These are phyloP conservation scores for Nansenia antarctica DNA, from an alignment of 2,113 vertebrate species.

Conservation along the genomic window DNA sequence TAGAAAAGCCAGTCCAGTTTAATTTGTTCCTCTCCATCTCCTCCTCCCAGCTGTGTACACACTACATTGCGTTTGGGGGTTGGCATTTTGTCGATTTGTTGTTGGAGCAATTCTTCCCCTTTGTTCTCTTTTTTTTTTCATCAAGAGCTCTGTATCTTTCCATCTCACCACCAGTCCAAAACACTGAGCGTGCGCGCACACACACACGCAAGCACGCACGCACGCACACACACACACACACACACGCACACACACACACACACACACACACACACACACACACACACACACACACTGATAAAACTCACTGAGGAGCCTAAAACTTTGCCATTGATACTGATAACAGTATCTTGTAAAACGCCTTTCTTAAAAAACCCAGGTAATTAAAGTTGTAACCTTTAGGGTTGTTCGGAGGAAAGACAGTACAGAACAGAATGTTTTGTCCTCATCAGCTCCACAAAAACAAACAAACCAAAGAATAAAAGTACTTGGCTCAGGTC, in stretches of 20 bases:
- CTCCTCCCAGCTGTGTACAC: neutral
- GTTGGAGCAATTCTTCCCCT: constrained; percentile 29
- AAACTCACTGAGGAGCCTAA: no score
- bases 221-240: constrained; percentile 2
- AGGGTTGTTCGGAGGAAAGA: no score
- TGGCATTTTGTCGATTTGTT: constrained; percentile 53
- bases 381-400: no score
- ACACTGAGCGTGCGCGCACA: constrained; percentile 7
- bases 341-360: no score
- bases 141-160: constrained; percentile 37
- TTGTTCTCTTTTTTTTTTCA: constrained; percentile 32
- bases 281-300: constrained; percentile 2
- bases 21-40: constrained; percentile 39
- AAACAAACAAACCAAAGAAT: no score
- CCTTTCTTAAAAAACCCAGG: no score
- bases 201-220: no score
- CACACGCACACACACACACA: neutral
- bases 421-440: no score
- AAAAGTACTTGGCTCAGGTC: no score
- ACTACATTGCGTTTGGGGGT: constrained; percentile 23
- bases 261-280: constrained; percentile 10
- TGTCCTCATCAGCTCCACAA: no score
- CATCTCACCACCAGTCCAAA: constrained; percentile 42
- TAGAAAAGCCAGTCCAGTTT: constrained; percentile 31
- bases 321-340: no score